These are phyloP conservation scores for Tetranychus truncatus DNA, from an alignment of 2,888 invertebrate species.

Conservation along the genomic window DNA sequence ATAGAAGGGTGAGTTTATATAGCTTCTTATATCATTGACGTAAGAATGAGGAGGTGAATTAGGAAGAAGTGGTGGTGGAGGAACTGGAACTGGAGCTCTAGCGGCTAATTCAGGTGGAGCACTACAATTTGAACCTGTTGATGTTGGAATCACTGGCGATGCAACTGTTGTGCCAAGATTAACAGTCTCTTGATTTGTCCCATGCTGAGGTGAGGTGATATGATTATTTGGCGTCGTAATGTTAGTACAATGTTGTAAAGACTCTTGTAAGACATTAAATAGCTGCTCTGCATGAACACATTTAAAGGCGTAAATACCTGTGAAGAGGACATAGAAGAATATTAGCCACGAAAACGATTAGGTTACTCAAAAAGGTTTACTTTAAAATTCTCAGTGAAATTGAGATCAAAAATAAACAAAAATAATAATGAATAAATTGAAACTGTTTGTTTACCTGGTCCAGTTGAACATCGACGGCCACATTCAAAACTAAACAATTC, in stretches of 20 bases:
- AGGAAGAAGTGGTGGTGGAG: neutral
- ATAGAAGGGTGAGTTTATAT: conserved; percentile 18
- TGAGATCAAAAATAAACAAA: neutral
- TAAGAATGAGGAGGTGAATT: conserved; percentile 12
- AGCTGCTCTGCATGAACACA: conserved; percentile 67
- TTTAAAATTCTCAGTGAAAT: neutral
- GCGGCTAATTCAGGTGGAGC: conserved; percentile 9
- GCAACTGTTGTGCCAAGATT: neutral
- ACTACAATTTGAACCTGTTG: neutral
- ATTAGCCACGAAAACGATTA: no score
- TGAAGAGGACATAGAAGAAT: neutral
- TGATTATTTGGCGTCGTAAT: neutral
- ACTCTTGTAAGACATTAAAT: conserved; percentile 66
- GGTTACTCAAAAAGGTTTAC: neutral
- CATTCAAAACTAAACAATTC: conserved; percentile 87
- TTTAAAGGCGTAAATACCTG: conserved; percentile 70
- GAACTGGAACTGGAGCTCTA: neutral
- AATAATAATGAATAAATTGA: neutral
- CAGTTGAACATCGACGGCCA: conserved; percentile 59
- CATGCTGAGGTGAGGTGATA: conserved; percentile 15
- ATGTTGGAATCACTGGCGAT: neutral
- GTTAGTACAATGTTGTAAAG: conserved; percentile 42
- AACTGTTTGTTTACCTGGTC: conserved; percentile 41
- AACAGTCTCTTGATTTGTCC: conserved; percentile 9
- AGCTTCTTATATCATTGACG: conserved; percentile 11